Percentiles rank a stretch among this genome's conserved stretches.
Conservation (phyloP, 2,113 vertebrate genomes). For the Holacanthus passer region DNA sequence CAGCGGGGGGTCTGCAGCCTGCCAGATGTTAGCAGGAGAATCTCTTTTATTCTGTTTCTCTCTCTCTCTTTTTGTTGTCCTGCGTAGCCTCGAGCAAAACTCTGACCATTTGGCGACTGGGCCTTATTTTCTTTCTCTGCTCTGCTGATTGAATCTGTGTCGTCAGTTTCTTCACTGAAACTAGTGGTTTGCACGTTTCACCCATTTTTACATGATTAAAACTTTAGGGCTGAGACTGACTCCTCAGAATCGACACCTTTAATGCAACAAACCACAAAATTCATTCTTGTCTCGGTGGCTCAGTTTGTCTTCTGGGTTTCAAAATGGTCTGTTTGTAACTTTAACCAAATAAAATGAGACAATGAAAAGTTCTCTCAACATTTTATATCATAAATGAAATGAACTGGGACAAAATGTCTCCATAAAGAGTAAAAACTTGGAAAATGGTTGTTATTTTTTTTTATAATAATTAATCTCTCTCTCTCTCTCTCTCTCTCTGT, state of each 20-base stretch:
- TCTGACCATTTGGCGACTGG: constrained; percentile 21
- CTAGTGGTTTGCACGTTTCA: background rate
- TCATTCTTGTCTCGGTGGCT: background rate
- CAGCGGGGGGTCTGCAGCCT: constrained; percentile 26
- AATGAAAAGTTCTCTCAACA: background rate
- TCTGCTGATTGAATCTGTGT: background rate
- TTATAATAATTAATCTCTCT: no score
- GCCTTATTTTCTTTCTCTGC: constrained; percentile 15
- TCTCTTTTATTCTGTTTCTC: constrained; percentile 50
- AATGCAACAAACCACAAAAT: background rate
- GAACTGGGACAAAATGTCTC: background rate
- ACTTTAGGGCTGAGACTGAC: background rate
- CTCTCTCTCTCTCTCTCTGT: background rate
- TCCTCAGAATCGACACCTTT: background rate
- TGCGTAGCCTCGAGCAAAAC: constrained; percentile 14
- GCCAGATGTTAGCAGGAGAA: constrained; percentile 67
- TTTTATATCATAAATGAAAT: background rate
- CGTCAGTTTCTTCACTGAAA: background rate
- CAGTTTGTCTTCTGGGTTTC: no score
- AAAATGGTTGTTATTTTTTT: background rate
- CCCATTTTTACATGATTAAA: background rate
- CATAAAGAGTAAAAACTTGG: background rate
- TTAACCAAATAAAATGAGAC: background rate
- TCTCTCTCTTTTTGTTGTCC: constrained; percentile 5
- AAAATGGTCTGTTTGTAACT: background rate